Evolutionary conservation across 2,888 invertebrate genomes (phyloP), one percentile per base, ranked within the genome.

Genomic region (Oscheius sp.): DNA sequence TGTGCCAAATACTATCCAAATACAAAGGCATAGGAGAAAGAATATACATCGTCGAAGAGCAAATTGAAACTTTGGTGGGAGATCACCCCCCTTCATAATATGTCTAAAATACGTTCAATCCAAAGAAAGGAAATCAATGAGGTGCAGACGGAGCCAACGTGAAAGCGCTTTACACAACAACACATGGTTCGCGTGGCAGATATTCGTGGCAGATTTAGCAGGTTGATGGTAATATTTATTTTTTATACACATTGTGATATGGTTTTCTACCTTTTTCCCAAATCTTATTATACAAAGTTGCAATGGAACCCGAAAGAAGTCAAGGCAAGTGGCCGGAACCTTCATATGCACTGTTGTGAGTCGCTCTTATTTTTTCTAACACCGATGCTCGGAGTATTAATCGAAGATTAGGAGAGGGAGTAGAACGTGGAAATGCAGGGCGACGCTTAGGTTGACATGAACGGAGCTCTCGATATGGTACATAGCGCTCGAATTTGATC

Each of bases 11-110:
- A 74, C 38, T 9, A 82, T 69, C 73, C 82, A 83, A 17, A 70
- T 62, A 44, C 70, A 61, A 9, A 83, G 61, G 14, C 74, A 72
- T 49, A 82, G 73, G 22, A 79, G 61, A 65, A 80, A 81, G 66
- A 83, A 83, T 12, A 80, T 54, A 44, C 80, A 76, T 50, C 83
- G 68, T 41, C 83, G 68, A 51, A 82, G 74, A 17, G 83, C 83
- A 26, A 82, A 67, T 72, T 83, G 79, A 65, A 80, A 80, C 36
- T 78, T 75, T n/a, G 82, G 82, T 12, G 77, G 71, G 22, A 80
- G 73, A 44, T 76, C 80, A 62, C 68, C 41, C 28, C 56, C 26
- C 62, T 33, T 45, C 72, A 72, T 74, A 6, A n/a, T 44, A n/a
- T n/a, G 33, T 12, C 14, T 14, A 50, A 50, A 20, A 50, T 6